These are phyloP conservation scores for Orchestes rusci DNA, from an alignment of 2,888 invertebrate species.

Conservation along the genomic window DNA sequence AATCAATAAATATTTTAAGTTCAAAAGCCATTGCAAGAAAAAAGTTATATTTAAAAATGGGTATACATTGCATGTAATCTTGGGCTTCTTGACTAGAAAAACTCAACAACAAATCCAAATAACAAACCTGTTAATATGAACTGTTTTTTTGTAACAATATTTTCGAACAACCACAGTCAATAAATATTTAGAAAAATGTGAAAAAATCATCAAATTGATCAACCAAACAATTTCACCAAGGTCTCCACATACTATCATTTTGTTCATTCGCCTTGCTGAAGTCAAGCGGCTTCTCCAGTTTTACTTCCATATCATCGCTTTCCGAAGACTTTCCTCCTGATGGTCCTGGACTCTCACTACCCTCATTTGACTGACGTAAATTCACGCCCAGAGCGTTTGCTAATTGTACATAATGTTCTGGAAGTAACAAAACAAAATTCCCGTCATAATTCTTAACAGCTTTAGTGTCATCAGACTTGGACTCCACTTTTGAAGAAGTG, in stretches of 20 bases:
- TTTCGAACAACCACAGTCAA: no score
- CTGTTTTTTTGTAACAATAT: no score
- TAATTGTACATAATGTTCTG: conserved; percentile 55
- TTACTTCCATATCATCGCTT: conserved; percentile 23
- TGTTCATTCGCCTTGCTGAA: conserved; percentile 40
- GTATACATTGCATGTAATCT: no score
- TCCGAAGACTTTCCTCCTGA: conserved; percentile 26
- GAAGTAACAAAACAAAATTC: conserved; percentile 54
- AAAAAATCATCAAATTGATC: background rate
- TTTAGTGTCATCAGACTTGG: conserved; percentile 38
- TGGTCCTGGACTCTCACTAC: conserved; percentile 28
- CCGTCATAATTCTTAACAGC: conserved; percentile 50
- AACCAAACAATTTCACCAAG: conserved; percentile 43
- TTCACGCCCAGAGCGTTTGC: conserved; percentile 48
- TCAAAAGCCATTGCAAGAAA: no score
- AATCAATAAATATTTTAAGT: no score
- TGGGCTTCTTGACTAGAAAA: no score
- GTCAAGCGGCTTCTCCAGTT: conserved; percentile 45
- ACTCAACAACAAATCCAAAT: no score
- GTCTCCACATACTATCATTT: conserved; percentile 48
- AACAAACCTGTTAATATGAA: no score
- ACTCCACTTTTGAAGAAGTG: conserved; percentile 8
- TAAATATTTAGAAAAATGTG: background rate
- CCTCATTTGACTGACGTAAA: conserved; percentile 35
- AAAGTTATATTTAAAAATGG: no score